Evolutionary conservation across 2,888 invertebrate genomes (phyloP).

Genomic region (Digitonthophagus gazella): DNA sequence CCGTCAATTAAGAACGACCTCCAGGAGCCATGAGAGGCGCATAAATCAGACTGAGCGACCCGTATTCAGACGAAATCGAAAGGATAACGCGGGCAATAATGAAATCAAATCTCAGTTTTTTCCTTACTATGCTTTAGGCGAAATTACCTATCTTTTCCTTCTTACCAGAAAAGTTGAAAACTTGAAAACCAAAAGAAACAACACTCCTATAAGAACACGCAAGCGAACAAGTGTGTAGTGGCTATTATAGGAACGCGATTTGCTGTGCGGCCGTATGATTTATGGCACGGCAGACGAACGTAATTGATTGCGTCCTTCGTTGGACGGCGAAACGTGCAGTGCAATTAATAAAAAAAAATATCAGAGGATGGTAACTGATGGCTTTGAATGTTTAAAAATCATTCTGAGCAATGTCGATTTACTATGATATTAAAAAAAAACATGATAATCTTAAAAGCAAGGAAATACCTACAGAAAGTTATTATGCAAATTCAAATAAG

Average conservation of each 20-base stretch:
- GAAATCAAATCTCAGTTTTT: no score
- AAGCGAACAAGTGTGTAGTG: constrained; percentile 1
- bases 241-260: constrained; percentile 5
- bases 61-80: background rate
- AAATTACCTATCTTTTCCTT: no score
- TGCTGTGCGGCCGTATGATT: constrained; percentile 6
- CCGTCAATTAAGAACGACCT: background rate
- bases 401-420: no score
- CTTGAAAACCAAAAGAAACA: background rate
- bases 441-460: no score
- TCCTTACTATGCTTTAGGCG: no score
- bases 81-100: background rate
- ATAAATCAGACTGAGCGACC: background rate
- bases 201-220: background rate
- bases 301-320: constrained; percentile 23
- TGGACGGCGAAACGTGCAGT: constrained; percentile 13
- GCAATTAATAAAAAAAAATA: constrained; percentile 6
- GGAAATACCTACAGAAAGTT: no score
- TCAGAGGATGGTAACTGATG: background rate
- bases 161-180: background rate
- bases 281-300: constrained; percentile 18
- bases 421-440: background rate
- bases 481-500: background rate
- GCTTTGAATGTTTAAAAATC: background rate
- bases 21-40: background rate